A percentile compares a stretch with the other conserved stretches of the same genome.
These are phyloP conservation scores for Mola mola DNA, from an alignment of 2,113 vertebrate genomes.

Conservation along the genomic window DNA sequence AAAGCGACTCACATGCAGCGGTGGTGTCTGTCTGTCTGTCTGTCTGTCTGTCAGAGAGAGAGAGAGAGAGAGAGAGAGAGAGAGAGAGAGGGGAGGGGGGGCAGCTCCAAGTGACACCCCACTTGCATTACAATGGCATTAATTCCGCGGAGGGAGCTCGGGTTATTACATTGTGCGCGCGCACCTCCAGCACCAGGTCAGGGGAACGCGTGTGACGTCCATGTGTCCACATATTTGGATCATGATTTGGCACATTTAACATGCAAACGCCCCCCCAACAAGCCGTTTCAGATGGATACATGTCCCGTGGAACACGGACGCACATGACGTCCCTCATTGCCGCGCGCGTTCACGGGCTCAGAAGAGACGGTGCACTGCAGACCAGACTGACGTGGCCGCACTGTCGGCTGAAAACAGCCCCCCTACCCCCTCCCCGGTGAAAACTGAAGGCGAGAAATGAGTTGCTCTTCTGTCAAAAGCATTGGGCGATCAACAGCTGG, in stretches of 20 bases:
- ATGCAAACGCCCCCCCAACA: too few species aligned
- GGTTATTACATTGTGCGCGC: constrained; percentile 16
- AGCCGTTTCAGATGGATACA: too few species aligned
- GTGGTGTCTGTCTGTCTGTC: constrained; percentile 56
- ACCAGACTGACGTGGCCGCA: constrained; percentile 70
- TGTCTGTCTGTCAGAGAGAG: too few species aligned
- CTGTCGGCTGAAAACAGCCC: too few species aligned
- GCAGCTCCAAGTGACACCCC: constrained; percentile 44
- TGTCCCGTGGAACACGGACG: too few species aligned
- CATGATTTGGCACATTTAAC: too few species aligned
- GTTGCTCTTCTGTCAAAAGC: constrained; percentile 36
- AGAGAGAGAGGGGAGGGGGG: constrained; percentile 16
- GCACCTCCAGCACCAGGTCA: constrained; percentile 66
- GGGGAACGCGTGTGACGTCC: neutral
- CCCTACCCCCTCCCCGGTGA: constrained; percentile 52
- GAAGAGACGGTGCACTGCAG: constrained; percentile 75
- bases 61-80: too few species aligned
- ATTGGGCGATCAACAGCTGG: constrained; percentile 48
- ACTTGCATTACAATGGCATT: constrained; percentile 41
- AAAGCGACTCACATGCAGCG: constrained; percentile 64
- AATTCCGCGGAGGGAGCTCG: constrained; percentile 1
- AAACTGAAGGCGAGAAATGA: constrained; percentile 51
- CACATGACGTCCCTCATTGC: constrained; percentile 59
- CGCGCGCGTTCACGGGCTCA: constrained; percentile 18
- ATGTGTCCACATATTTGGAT: neutral